These are phyloP conservation scores for Rhabdomys pumilio DNA, from an alignment of 2,797 vertebrate genomes.

Conservation along the genomic window DNA sequence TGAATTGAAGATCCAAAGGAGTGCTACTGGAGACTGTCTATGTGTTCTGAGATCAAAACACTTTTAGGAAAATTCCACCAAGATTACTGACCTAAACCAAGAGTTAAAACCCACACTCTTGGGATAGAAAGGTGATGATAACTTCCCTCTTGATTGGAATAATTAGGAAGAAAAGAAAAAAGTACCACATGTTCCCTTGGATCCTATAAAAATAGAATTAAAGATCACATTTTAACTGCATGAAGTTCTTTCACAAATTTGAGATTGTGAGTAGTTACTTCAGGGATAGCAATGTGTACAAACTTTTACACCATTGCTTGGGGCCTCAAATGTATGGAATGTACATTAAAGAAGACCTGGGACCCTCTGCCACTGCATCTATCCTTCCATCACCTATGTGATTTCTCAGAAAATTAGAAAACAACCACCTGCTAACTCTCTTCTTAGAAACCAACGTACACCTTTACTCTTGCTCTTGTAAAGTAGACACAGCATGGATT, in stretches of 20 bases:
- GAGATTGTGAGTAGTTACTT: not conserved
- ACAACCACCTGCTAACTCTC: not conserved
- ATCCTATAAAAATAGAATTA: constrained; percentile 31
- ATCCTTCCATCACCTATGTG: constrained; percentile 5
- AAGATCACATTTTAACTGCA: not conserved
- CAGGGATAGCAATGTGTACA: not conserved
- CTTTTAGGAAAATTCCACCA: not conserved
- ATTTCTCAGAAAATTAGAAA: constrained; percentile 59
- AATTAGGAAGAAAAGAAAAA: constrained; percentile 41
- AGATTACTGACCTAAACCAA: not conserved
- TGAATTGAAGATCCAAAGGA: not conserved
- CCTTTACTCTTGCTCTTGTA: constrained; percentile 17
- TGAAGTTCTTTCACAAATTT: constrained; percentile 16
- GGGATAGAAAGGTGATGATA: not conserved
- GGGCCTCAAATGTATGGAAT: not conserved
- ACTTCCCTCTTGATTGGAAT: not conserved
- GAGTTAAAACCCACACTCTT: not conserved
- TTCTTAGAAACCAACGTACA: not conserved
- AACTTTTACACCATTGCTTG: not conserved
- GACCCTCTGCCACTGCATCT: not conserved
- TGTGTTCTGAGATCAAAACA: not conserved
- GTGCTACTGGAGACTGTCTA: not conserved
- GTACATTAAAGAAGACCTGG: not conserved
- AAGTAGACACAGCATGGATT: not conserved
- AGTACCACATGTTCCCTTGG: not conserved